Evolutionary conservation across 1,140 invertebrate species (phyloP), one percentile per base, ranked within the genome.

Genomic region (Drosophila paulistorum): DNA sequence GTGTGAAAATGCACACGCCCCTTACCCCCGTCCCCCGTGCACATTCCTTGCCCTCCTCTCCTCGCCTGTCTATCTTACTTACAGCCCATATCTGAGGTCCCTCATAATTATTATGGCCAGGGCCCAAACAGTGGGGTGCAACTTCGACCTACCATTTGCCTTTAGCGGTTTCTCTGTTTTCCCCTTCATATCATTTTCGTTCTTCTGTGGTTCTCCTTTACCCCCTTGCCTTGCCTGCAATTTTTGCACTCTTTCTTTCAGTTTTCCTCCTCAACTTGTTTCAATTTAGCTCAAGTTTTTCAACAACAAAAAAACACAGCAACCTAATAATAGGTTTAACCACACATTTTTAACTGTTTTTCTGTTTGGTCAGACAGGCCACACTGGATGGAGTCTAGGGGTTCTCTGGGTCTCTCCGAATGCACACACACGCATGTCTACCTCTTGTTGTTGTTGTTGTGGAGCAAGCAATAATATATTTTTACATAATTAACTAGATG

Each of bases 261-360:
- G 65, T 57, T 68, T 74, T 45, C 42, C 20, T 64, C 48, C 64
- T 61, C 69, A 59, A 82, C 83, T 82, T 86, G 73, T 74, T 86
- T 86, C 83, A 86, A 86, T 87, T 83, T 77, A 74, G 84, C 35
- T 70, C 79, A 87, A 71, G 62, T 87, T 86, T 79, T 83, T 87
- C 68, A 58, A 58, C 30, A 37, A 26, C 26, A 5, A 6, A 48
- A 41, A 11, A n/a, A 13, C 23, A 23, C 9, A 51, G 45, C 20
- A 70, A 75, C 57, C 81, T 89, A 89, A 89, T 89, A 89, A 89
- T 89, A 89, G 84, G 84, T 90, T 89, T 84, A 89, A 89, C 84
- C 84, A 81, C 84, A 81, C 85, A 90, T 62, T 87, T 87, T 87
- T 84, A 87, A 87, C 84, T 79, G 83, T 89, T 83, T 73, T 79